phyloP scores from a whole-genome alignment of 1,140 invertebrate species.

The Parapsyche elsis region DNA sequence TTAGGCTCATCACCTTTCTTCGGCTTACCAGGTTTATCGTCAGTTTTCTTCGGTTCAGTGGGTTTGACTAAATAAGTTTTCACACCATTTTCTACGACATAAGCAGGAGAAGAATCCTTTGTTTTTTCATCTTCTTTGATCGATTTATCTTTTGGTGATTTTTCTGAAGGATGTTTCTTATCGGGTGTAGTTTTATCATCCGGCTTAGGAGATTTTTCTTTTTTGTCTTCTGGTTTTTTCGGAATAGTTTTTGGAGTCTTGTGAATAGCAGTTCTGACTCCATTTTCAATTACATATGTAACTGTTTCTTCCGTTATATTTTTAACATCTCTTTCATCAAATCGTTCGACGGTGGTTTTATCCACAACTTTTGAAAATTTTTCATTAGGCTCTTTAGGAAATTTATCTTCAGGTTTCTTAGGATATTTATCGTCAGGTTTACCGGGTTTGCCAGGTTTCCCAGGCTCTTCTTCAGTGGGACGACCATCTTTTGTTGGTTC shows the following conservation, averaged over 20 bases:
- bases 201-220: background rate
- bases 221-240: background rate
- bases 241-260: conserved; percentile 3
- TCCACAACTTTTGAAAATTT: background rate
- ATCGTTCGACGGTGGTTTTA: background rate
- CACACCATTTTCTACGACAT: conserved; percentile 51
- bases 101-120: conserved; percentile 15
- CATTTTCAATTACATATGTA: conserved; percentile 53
- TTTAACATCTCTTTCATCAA: background rate
- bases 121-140: conserved; percentile 15
- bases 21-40: conserved; percentile 6
- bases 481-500: background rate
- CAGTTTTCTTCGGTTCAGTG: background rate
- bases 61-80: conserved; percentile 37
- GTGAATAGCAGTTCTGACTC: conserved; percentile 38
- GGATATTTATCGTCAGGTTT: background rate
- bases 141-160: conserved; percentile 11
- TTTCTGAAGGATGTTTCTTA: background rate
- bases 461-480: background rate
- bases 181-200: background rate
- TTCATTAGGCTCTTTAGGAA: conserved; percentile 31
- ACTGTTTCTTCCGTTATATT: background rate
- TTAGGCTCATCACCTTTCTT: conserved; percentile 22
- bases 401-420: conserved; percentile 5
- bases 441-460: background rate